These are phyloP conservation scores for Emydoidea blandingii DNA, from an alignment of 2,797 vertebrate genomes.

Conservation along the genomic window DNA sequence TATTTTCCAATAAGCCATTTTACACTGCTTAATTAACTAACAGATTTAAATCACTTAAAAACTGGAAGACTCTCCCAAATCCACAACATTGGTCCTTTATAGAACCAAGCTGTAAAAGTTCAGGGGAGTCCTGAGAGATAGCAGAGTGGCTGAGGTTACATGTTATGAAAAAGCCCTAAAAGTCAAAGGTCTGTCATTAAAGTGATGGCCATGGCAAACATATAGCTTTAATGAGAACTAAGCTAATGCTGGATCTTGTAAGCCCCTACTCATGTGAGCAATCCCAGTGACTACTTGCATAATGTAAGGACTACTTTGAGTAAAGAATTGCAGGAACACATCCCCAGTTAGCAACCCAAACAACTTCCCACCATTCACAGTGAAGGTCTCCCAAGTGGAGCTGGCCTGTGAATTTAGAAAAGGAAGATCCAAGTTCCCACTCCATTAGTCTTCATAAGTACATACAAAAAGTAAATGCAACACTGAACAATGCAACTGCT, in stretches of 20 bases:
- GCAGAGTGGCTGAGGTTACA: background rate
- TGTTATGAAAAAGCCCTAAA: background rate
- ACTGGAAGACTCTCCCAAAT: background rate
- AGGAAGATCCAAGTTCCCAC: background rate
- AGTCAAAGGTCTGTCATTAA: background rate
- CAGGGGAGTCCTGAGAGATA: fast-evolving
- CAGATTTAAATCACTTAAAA: background rate
- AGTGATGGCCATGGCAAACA: background rate
- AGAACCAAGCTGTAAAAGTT: background rate
- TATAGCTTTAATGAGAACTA: slow-evolving; percentile 15
- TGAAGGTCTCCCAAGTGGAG: fast-evolving
- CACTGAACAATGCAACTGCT: fast-evolving
- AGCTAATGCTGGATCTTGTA: background rate
- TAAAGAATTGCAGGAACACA: background rate
- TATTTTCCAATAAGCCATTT: background rate
- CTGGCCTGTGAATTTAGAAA: background rate
- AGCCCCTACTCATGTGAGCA: background rate
- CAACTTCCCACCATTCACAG: background rate
- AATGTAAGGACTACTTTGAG: background rate
- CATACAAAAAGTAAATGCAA: background rate
- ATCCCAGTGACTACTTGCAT: fast-evolving
- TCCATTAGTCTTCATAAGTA: background rate
- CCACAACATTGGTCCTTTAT: background rate
- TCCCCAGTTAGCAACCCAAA: background rate
- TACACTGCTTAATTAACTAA: background rate